These are phyloP conservation scores for Scomber japonicus DNA, from an alignment of 2,113 vertebrate species.

Conservation along the genomic window DNA sequence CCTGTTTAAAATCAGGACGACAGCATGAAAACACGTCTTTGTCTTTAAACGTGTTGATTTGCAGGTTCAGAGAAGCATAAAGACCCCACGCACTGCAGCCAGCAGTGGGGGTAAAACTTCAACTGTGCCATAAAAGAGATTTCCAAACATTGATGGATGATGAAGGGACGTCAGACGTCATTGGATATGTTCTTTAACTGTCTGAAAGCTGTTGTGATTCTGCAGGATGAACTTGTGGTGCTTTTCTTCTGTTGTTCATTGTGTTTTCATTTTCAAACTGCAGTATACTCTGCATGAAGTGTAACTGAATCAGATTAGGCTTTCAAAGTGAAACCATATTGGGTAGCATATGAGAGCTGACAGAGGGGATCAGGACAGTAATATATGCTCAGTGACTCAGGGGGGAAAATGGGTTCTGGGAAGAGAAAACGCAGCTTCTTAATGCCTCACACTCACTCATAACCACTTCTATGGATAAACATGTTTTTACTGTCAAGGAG, in stretches of 20 bases:
- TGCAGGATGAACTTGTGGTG: not conserved
- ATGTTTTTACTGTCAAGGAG: constrained; percentile 54
- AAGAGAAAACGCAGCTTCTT: constrained; percentile 39
- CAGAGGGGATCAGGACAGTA: constrained; percentile 62
- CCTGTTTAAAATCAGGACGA: too few relatives aligned
- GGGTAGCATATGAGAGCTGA: constrained; percentile 49
- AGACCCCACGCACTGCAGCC: not conserved
- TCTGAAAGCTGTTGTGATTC: too few relatives aligned
- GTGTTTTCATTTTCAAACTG: constrained; percentile 11
- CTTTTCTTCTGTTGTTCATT: not conserved
- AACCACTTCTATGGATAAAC: constrained; percentile 50
- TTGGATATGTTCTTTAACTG: not conserved
- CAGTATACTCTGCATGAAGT: constrained; percentile 13
- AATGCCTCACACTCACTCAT: constrained; percentile 36
- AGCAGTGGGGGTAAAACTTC: not conserved
- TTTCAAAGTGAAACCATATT: constrained; percentile 44
- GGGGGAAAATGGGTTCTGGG: constrained; percentile 54
- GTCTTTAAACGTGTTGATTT: not conserved
- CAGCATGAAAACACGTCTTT: too few relatives aligned
- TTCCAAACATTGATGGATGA: not conserved
- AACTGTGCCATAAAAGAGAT: not conserved
- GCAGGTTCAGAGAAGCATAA: not conserved
- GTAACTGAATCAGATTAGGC: constrained; percentile 38
- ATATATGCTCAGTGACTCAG: constrained; percentile 53
- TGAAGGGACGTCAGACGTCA: not conserved